Base-by-base conservation (phyloP, 2,797 vertebrate species). In the Podarcis lilfordi region DNA sequence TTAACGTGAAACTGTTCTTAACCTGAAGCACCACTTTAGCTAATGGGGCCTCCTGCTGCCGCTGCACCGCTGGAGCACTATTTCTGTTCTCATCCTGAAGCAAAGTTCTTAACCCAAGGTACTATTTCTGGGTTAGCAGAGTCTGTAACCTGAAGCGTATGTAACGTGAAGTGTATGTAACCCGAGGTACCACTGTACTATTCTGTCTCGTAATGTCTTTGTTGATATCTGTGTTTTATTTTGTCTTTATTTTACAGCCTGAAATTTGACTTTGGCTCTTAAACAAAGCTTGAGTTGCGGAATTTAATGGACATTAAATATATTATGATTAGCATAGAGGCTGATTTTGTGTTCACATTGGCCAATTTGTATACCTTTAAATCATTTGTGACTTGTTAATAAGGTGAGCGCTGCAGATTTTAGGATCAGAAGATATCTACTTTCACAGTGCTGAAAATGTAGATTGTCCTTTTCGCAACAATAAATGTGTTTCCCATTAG, bases 401-500 rank as follows among this genome's bases (percentile, higher is more conserved):
- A 76, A n/a, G 5, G n/a, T 93, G 91, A 93, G 91, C 87, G 90
- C 88, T 92, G 91, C 91, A 89, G 87, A 91, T 94, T 93, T 94
- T 89, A 94, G 95, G 93, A 91, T 94, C 93, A 92, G 88, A 82
- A 94, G 91, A 94, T 82, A 95, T 91, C 89, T 59, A 8, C 89
- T 95, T 96, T 93, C 92, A 92, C 87, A 0, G 75, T 92, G 90
- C 91, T 95, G 92, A 95, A 96, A 96, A 92, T 17, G 91, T 91
- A 94, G 95, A 95, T 92, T 95, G 92, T 86, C 89, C 87, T 93
- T 93, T 95, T 95, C 88, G 71, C 69, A 87, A 50, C 88, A 88
- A 82, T 85, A 64, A 94, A 93, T 94, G 84, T 95, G 93, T 93
- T 95, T 94, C 92, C 86, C 86, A 91, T 95, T 96, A 94, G 86